Evolutionary conservation across 1,140 invertebrate species (phyloP), one percentile per base, ranked within the genome.

Genomic region (Hirudo medicinalis): DNA sequence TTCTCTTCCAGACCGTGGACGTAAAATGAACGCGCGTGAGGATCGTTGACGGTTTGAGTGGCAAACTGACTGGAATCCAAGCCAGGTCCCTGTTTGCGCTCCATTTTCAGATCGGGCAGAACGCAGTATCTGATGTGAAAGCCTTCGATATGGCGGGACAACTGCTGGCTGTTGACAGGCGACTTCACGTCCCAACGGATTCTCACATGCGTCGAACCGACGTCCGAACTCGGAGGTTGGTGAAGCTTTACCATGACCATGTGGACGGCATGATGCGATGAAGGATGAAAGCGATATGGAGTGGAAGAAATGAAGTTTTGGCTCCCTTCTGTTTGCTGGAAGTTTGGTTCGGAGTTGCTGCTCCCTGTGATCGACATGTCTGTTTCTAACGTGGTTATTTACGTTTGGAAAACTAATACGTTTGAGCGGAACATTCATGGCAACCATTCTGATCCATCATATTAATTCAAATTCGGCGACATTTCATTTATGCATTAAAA

Each of bases 121-220:
- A 72, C 91, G 54, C 79, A 87, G 80, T 93, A 97, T 73, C 92
- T 88, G 66, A 97, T 89, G 79, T 96, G 94, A 25, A 94, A 88
- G 19, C 94, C 94, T 84, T 97, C 90, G 0, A 94, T 81, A 66
- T 80, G 78, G 9, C 81, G 76, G 54, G 78, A 75, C 54, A 79
- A 76, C 71, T 80, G 76, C 66, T 77, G 57, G 15, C 22, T n/a
- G 22, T 22, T 63, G 8, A 25, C 11, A 22, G 22, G 57, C 22
- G 17, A 70, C 78, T 86, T 74, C 79, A 92, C 88, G 83, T 89
- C 88, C 92, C 92, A 95, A 70, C 87, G 86, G 75, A 94, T 85
- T 82, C 89, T 88, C 4, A 94, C 86, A 53, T 89, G 88, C 54
- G 89, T 91, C 6, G 91, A 90, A 71, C 87, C 89, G 72, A 90